Conservation (phyloP, 1,140 invertebrate genomes). For the Dendrolimus punctatus region DNA sequence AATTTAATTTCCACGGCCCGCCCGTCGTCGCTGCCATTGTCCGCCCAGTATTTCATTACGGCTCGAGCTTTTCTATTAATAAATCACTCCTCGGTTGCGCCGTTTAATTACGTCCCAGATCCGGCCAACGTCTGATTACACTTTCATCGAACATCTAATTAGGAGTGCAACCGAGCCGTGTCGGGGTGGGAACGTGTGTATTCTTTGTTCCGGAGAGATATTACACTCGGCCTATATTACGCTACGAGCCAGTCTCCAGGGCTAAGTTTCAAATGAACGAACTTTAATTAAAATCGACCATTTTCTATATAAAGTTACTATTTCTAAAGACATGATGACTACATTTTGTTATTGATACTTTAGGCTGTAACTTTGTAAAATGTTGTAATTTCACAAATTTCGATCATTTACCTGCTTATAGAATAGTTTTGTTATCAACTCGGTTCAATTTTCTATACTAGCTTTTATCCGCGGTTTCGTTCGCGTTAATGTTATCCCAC, state of each 20-base stretch:
- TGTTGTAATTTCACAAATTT: no score
- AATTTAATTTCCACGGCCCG: slow-evolving; percentile 67
- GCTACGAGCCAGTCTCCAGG: slow-evolving; percentile 25
- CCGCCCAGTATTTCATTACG: slow-evolving; percentile 72
- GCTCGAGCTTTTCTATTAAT: slow-evolving; percentile 72
- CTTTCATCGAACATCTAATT: slow-evolving; percentile 71
- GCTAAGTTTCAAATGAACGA: slow-evolving; percentile 44
- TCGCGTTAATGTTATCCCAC: no score
- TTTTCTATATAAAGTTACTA: slow-evolving; percentile 14
- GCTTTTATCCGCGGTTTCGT: no score
- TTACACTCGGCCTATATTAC: slow-evolving; percentile 42
- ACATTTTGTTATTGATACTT: no score
- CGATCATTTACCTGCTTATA: no score
- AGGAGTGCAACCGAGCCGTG: slow-evolving; percentile 49
- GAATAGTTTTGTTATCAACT: no score
- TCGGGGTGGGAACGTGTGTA: slow-evolving; percentile 43
- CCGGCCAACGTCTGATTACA: slow-evolving; percentile 67
- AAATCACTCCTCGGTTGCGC: slow-evolving; percentile 70
- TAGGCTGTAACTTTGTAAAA: no score
- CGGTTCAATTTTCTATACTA: no score
- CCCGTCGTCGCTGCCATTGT: slow-evolving; percentile 61
- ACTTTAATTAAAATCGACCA: slow-evolving; percentile 53
- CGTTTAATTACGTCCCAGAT: slow-evolving; percentile 69
- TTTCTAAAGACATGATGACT: no score
- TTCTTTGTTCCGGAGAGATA: slow-evolving; percentile 55